Evolutionary conservation across 2,888 invertebrate species (phyloP).

Genomic region (Philereme vetulata): DNA sequence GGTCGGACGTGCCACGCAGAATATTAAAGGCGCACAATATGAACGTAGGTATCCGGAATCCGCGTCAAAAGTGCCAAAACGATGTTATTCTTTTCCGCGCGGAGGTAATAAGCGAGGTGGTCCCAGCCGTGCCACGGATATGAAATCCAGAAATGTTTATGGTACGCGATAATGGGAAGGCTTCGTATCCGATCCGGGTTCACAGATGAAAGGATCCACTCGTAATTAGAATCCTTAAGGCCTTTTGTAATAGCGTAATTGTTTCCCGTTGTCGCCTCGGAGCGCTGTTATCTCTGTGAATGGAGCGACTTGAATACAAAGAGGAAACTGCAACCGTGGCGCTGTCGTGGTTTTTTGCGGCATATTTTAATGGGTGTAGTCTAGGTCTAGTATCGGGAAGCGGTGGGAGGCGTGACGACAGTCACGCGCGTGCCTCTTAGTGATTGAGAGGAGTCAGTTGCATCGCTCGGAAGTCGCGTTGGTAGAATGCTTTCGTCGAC

Average conservation of each 20-base stretch:
- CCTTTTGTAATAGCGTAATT: conserved; percentile 76
- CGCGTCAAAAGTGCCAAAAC: conserved; percentile 82
- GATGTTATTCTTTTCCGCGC: conserved; percentile 82
- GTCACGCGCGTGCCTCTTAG: conserved; percentile 43
- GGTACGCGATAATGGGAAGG: conserved; percentile 73
- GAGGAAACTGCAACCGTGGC: conserved; percentile 60
- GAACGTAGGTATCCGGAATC: conserved; percentile 81
- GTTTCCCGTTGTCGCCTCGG: conserved; percentile 74
- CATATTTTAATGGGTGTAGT: conserved; percentile 48
- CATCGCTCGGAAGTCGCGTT: conserved; percentile 50
- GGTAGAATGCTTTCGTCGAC: conserved; percentile 59
- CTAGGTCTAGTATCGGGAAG: conserved; percentile 49
- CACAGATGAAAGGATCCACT: conserved; percentile 70
- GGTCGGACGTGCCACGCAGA: conserved; percentile 80
- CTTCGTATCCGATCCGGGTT: conserved; percentile 75
- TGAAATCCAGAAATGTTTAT: conserved; percentile 82
- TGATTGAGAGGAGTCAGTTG: conserved; percentile 75
- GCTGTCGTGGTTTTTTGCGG: conserved; percentile 48
- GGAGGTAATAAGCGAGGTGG: conserved; percentile 78
- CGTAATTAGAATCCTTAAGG: conserved; percentile 78
- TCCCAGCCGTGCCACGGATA: conserved; percentile 77
- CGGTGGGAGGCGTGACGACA: conserved; percentile 39
- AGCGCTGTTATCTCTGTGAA: conserved; percentile 72
- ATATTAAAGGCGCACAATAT: conserved; percentile 83
- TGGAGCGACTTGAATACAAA: conserved; percentile 69